These are phyloP conservation scores for Canis aureus DNA, from an alignment of 2,113 vertebrate species.

Conservation along the genomic window DNA sequence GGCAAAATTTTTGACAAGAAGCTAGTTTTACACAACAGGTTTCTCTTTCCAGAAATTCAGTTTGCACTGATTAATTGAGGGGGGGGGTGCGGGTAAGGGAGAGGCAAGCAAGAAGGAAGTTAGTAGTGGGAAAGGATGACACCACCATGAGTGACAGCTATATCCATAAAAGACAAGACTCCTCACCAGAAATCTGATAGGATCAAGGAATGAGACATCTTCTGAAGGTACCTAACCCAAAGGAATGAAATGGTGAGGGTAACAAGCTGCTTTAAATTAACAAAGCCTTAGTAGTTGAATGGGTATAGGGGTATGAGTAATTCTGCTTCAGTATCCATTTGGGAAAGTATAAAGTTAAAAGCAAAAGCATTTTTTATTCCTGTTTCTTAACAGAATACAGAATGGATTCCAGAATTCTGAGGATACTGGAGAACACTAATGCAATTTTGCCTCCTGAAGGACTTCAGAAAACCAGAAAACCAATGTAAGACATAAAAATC, in stretches of 20 bases:
- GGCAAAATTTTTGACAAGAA: not conserved
- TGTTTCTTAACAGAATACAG: not conserved
- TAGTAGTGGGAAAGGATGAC: not conserved
- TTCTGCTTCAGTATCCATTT: not conserved
- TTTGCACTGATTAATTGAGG: not conserved
- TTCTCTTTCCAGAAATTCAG: not conserved
- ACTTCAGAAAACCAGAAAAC: slow-evolving; percentile 41
- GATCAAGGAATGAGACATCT: not conserved
- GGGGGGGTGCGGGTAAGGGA: too few relatives aligned
- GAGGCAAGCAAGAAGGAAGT: not conserved
- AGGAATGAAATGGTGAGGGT: not conserved
- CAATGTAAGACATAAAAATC: not conserved
- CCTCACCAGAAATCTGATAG: not conserved
- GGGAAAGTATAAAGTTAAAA: slow-evolving; percentile 24
- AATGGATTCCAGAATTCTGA: slow-evolving; percentile 13
- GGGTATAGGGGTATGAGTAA: not conserved
- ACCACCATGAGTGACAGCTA: not conserved
- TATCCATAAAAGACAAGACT: not conserved
- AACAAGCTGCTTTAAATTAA: not conserved
- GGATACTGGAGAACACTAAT: not conserved
- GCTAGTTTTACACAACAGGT: not conserved
- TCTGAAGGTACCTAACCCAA: not conserved
- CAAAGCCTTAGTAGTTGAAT: not conserved
- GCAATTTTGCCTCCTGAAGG: not conserved
- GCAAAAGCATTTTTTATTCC: not conserved